Base-by-base conservation (phyloP, 2,888 invertebrate species). In the Hirtodrosophila confusa region DNA sequence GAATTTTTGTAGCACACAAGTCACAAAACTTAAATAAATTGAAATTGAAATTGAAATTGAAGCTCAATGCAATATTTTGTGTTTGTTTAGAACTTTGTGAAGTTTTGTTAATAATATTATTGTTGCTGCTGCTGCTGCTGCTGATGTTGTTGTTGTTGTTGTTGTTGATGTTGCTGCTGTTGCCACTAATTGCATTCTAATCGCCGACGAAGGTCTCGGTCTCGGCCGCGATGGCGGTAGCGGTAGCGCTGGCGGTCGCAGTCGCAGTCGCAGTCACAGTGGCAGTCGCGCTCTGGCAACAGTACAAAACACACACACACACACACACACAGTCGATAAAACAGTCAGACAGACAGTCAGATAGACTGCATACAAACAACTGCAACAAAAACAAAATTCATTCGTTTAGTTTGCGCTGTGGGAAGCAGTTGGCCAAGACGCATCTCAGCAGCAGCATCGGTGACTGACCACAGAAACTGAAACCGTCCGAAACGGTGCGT, bases 141-240 rank as follows among this genome's bases (percentile, higher is more conserved):
- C n/a, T 49, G 47, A n/a, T 43, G 56, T 12, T 54, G 41, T 12
- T 43, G 48, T 31, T 51, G 56, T 33, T 66, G 54, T 39, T 66
- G 50, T 31, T 61, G 60, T 54, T 68, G 60, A 23, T 62, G 69
- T 43, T 67, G 69, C 37, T 70, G 64, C 45, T 62, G 65, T 75
- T 76, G 78, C 74, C 70, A 74, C 75, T 83, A 84, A 86, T 86
- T 85, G 86, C 84, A 86, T 86, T 85, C 86, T 84, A 86, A 85
- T 80, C 86, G 79, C 47, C 65, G 40, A 63, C 60, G 80, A 85
- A 86, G 84, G 86, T 79, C 86, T 84, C 73, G 69, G 75, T 71
- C 77, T 50, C 70, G 54, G 29, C 27, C 41, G 17, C 60, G 29
- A 6, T 23, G 56, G 4, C 44, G 24, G 45, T 31, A 6, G 10